phyloP scores from a whole-genome alignment of 92 coral and sea anemone species.

The Ricordea florida region DNA sequence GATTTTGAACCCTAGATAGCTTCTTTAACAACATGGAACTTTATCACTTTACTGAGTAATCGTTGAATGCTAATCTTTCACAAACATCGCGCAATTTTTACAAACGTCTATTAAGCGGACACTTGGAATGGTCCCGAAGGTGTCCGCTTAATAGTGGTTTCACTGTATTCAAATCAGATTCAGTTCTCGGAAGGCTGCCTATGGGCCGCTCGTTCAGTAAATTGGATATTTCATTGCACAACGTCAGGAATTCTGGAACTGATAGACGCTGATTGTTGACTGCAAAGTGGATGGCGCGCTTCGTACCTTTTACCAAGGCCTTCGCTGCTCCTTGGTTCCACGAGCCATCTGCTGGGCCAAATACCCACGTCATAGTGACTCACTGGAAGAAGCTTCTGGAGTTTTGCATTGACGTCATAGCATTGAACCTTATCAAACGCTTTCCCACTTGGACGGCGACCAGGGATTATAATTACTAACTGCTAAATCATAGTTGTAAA shows the following conservation, averaged over 20 bases:
- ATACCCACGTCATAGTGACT: constrained; percentile 50
- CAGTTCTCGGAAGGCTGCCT: constrained; percentile 8
- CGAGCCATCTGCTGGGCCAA: constrained; percentile 60
- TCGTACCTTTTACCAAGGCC: constrained; percentile 41
- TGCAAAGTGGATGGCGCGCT: constrained; percentile 47
- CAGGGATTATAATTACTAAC: too few relatives aligned
- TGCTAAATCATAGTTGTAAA: constrained; percentile 68
- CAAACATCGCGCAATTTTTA: too few relatives aligned
- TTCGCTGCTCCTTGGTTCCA: constrained; percentile 66
- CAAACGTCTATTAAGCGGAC: too few relatives aligned
- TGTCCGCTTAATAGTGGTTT: too few relatives aligned
- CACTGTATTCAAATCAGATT: constrained; percentile 20
- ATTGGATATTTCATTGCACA: constrained; percentile 56
- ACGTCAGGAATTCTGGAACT: constrained; percentile 47
- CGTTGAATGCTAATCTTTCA: too few relatives aligned
- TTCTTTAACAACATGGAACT: too few relatives aligned
- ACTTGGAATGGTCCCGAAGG: too few relatives aligned
- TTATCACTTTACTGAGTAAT: too few relatives aligned
- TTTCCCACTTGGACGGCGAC: too few relatives aligned
- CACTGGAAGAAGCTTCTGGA: constrained; percentile 55
- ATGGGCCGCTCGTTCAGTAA: constrained; percentile 56
- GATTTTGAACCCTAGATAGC: too few relatives aligned
- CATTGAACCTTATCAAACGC: constrained; percentile 41
- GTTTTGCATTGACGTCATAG: constrained; percentile 52
- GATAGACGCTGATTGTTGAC: constrained; percentile 40